Evolutionary conservation across 2,113 vertebrate species (phyloP).

Genomic region (Microcebus griseorufus): DNA sequence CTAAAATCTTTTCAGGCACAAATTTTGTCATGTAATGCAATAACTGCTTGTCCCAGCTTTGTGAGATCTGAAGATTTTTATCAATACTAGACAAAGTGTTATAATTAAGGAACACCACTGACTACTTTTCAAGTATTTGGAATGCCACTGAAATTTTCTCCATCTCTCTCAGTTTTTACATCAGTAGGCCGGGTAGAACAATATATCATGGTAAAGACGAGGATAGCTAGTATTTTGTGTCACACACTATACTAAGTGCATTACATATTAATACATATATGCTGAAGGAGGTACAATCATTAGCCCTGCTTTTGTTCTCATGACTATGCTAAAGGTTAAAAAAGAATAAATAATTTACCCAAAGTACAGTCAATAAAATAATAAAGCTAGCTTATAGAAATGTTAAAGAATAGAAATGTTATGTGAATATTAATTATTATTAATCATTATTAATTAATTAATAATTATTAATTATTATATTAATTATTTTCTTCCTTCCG

Average conservation of each 20-base stretch:
- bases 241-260: not conserved
- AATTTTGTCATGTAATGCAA: not conserved
- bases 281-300: not conserved
- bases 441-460: no score
- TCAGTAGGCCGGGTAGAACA: not conserved
- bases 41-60: not conserved
- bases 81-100: not conserved
- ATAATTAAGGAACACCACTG: not conserved
- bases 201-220: not conserved
- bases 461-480: no score
- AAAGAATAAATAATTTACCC: not conserved
- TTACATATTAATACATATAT: not conserved
- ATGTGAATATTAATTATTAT: not conserved
- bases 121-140: not conserved
- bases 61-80: not conserved
- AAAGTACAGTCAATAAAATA: not conserved
- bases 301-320: not conserved
- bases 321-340: not conserved
- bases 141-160: not conserved
- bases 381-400: not conserved
- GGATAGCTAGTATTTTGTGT: not conserved
- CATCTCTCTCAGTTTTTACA: not conserved
- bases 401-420: not conserved
- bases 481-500: not conserved
- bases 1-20: not conserved